phyloP scores from a whole-genome alignment of 2,888 invertebrate species.

The Tiliacea aurago region DNA sequence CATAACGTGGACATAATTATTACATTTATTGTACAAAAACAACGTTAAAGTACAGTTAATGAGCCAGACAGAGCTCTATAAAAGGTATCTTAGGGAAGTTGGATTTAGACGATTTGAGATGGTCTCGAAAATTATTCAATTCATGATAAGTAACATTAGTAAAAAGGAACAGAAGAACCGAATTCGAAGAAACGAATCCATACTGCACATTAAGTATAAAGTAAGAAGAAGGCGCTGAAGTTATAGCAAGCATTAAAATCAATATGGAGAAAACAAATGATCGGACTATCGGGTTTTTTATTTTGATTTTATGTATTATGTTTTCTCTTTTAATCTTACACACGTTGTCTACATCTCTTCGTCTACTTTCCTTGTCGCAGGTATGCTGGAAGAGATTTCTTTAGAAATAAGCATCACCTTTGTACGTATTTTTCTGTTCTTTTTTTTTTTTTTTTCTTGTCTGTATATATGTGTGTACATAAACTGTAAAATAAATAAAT shows the following conservation, averaged over 20 bases:
- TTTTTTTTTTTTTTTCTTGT: no score
- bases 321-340: no score
- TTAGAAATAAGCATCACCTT: no score
- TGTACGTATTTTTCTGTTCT: no score
- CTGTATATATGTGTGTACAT: no score
- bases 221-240: not conserved
- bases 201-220: not conserved
- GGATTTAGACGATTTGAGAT: conserved; percentile 22
- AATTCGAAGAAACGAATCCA: not conserved
- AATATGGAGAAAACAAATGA: not conserved
- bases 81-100: conserved; percentile 40
- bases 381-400: no score
- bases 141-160: not conserved
- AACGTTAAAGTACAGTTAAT: conserved; percentile 46
- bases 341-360: no score
- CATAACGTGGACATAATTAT: conserved; percentile 64
- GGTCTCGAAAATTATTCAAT: not conserved
- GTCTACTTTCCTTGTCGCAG: no score
- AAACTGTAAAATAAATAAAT: no score
- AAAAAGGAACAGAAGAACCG: not conserved
- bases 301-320: no score
- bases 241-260: not conserved
- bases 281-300: no score
- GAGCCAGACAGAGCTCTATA: conserved; percentile 24
- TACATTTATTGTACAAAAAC: conserved; percentile 53